Conservation (phyloP, 2,797 vertebrate species). For the Valencia hispanica region DNA sequence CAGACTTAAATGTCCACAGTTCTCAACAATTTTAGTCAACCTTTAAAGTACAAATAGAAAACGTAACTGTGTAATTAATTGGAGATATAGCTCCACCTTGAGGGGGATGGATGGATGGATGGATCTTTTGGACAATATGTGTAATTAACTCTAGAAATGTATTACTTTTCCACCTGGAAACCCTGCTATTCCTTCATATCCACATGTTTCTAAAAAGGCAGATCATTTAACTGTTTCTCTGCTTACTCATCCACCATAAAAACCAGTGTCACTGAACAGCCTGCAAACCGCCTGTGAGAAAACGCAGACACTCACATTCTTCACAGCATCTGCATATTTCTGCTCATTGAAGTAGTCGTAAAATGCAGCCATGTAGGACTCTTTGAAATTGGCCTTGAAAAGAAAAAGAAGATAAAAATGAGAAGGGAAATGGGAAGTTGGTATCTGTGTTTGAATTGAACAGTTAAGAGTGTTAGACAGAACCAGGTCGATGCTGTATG, state of each 20-base stretch:
- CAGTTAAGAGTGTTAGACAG: not conserved
- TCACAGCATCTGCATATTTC: conserved; percentile 97
- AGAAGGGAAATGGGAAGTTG: not conserved
- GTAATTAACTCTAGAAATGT: not conserved
- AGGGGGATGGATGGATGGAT: not conserved
- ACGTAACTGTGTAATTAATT: not conserved
- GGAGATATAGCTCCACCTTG: not conserved
- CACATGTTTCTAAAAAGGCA: not conserved
- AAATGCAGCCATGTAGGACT: conserved; percentile 98
- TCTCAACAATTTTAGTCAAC: not conserved
- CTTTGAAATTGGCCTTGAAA: conserved; percentile 97
- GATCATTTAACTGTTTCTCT: conserved; percentile 3
- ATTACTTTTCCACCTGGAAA: not conserved
- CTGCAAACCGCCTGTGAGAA: not conserved
- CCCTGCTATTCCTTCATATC: not conserved
- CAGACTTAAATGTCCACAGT: not conserved
- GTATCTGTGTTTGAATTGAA: not conserved
- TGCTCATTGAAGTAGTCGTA: conserved; percentile 99
- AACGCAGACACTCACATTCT: conserved; percentile 88
- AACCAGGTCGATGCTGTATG: not conserved
- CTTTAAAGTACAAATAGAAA: not conserved
- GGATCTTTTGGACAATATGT: not conserved
- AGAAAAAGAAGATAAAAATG: conserved; percentile 27
- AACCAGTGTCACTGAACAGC: not conserved
- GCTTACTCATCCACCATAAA: not conserved